phyloP scores from a whole-genome alignment of 2,113 vertebrate species.

The Phylloscopus trochilus region DNA sequence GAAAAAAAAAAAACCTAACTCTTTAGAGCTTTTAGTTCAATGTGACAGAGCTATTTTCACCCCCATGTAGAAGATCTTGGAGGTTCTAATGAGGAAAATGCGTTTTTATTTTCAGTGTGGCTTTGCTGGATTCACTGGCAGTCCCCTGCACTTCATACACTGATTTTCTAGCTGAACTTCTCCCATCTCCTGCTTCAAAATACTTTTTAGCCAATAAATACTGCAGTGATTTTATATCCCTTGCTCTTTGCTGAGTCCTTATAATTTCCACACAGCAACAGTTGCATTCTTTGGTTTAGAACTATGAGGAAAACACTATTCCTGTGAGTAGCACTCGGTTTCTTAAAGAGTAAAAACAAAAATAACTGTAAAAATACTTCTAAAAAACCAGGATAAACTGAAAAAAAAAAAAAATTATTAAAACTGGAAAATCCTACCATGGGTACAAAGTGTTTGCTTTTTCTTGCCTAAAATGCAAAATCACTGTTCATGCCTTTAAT shows the following conservation, averaged over 20 bases:
- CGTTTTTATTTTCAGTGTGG: background rate
- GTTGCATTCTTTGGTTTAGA: slow-evolving; percentile 3
- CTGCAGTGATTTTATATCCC: slow-evolving; percentile 47
- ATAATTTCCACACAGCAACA: background rate
- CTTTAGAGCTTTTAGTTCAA: slow-evolving; percentile 28
- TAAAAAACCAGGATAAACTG: slow-evolving; percentile 5
- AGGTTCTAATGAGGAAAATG: background rate
- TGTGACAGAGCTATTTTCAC: background rate
- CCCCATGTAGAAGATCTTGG: background rate
- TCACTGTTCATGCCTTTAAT: background rate
- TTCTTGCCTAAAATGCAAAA: slow-evolving; percentile 37
- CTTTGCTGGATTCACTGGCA: background rate
- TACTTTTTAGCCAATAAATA: slow-evolving; percentile 53
- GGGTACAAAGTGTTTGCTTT: slow-evolving; percentile 55
- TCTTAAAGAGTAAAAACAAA: background rate
- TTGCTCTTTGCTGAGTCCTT: slow-evolving; percentile 36
- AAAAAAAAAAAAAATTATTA: slow-evolving; percentile 23
- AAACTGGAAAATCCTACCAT: slow-evolving; percentile 40
- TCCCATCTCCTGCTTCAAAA: slow-evolving; percentile 10
- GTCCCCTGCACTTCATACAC: background rate
- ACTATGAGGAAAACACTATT: slow-evolving; percentile 11
- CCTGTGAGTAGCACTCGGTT: slow-evolving; percentile 50
- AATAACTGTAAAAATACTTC: slow-evolving; percentile 56
- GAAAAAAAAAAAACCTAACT: background rate
- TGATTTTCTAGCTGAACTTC: background rate